Percentiles rank a stretch among this genome's conserved stretches.
phyloP scores from a whole-genome alignment of 2,888 invertebrate genomes.

The Latrodectus hesperus region DNA sequence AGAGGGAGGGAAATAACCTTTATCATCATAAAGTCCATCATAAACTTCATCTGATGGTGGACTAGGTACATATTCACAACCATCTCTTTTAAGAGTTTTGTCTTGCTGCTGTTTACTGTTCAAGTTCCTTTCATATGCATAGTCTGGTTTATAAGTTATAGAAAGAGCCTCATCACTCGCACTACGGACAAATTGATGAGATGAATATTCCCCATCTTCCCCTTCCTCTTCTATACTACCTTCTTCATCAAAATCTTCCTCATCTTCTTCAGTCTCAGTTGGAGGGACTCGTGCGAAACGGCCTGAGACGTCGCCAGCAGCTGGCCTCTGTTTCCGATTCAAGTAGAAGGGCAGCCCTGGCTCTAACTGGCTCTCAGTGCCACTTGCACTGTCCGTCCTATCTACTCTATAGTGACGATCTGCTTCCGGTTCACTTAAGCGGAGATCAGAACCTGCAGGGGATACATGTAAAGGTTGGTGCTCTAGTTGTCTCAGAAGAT shows the following conservation, averaged over 20 bases:
- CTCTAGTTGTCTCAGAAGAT: constrained; percentile 82
- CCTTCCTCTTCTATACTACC: constrained; percentile 67
- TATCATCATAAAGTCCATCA: constrained; percentile 28
- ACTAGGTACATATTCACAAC: constrained; percentile 71
- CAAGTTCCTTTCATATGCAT: constrained; percentile 70
- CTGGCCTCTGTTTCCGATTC: constrained; percentile 31
- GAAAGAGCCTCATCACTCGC: constrained; percentile 72
- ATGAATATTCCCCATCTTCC: constrained; percentile 57
- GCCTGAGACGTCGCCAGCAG: constrained; percentile 75
- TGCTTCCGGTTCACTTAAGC: constrained; percentile 89
- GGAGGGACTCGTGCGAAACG: constrained; percentile 76
- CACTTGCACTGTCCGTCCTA: constrained; percentile 70
- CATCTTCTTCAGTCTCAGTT: constrained; percentile 66
- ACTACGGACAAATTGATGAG: constrained; percentile 71
- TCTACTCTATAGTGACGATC: constrained; percentile 82
- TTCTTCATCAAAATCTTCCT: constrained; percentile 71
- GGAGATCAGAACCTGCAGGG: constrained; percentile 90
- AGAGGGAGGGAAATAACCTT: constrained; percentile 46
- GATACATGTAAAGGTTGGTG: constrained; percentile 78
- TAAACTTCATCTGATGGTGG: constrained; percentile 71
- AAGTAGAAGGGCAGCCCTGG: constrained; percentile 51
- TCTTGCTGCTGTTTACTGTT: constrained; percentile 70
- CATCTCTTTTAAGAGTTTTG: constrained; percentile 71
- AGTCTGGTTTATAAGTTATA: constrained; percentile 69
- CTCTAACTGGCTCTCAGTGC: constrained; percentile 71